Conservation (phyloP, 2,113 vertebrate species). For the Maccullochella peelii region DNA sequence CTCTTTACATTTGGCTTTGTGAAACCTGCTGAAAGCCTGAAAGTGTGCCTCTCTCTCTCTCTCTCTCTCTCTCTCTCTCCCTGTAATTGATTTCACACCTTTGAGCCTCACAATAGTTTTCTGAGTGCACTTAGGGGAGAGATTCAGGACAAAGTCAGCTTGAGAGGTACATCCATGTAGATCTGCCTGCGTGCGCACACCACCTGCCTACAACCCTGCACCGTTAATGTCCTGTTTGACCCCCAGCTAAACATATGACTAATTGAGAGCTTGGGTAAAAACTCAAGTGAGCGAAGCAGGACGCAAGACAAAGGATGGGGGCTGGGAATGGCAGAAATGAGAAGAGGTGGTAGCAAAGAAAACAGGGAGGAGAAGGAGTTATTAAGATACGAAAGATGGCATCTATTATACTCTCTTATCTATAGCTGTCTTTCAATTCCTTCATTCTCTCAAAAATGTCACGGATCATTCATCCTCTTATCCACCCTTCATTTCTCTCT, state of each 20-base stretch:
- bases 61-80: conserved; percentile 26
- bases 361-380: conserved; percentile 14
- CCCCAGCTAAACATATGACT: conserved; percentile 64
- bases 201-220: conserved; percentile 23
- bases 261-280: conserved; percentile 45
- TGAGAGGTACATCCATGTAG: conserved; percentile 33
- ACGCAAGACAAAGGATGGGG: conserved; percentile 74
- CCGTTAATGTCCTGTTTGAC: conserved; percentile 60
- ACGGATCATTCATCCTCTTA: conserved; percentile 59
- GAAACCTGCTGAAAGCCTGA: conserved; percentile 35
- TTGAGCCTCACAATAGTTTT: conserved; percentile 58
- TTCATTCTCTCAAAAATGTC: conserved; percentile 49
- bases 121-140: conserved; percentile 65
- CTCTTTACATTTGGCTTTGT: conserved; percentile 30
- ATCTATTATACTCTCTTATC: conserved; percentile 33
- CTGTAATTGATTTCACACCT: conserved; percentile 69
- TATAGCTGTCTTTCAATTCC: conserved; percentile 40
- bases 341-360: conserved; percentile 19
- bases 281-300: conserved; percentile 44
- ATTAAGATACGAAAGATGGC: conserved; percentile 42
- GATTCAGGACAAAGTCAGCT: conserved; percentile 60
- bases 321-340: conserved; percentile 59
- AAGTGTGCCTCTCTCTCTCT: conserved; percentile 31
- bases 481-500: conserved; percentile 64
- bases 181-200: neutral